Evolutionary conservation across 2,797 vertebrate species (phyloP), one percentile per base, ranked within the genome.

Genomic region (Hozukius guyotensis): DNA sequence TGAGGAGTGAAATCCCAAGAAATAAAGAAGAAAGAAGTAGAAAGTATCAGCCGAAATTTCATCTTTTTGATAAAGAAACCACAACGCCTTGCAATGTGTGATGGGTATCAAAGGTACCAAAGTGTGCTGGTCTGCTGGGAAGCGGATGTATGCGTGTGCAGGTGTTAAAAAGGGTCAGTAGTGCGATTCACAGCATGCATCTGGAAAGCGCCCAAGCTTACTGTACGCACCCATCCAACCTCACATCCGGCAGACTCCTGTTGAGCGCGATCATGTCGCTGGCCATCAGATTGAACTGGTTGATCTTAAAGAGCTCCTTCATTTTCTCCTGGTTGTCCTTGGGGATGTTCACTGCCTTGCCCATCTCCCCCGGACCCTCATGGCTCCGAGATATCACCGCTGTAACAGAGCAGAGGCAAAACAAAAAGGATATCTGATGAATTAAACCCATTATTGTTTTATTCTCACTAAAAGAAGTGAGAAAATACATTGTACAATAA

Each of bases 261-360:
- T 99, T 99, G 22, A 99, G 96, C 0, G 98, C 97, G 49, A 99
- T 99, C 96, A 98, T 94, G 94, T 99, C 97, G 53, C 99, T 99
- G 93, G 98, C 98, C 98, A 99, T 97, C 14, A 99, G 96, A 84
- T 99, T 99, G 89, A 99, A 99, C 90, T 99, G 99, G 94, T 99
- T 99, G 84, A 99, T 98, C 94, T 99, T 99, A 82, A 99, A 99
- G n/a, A 99, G 95, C 86, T 99, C 98, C 88, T 98, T 99, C 99
- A 99, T 99, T 94, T 97, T 99, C 88, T 99, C 99, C 89, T 99
- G 98, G 56, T 98, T 96, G 5, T 98, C 97, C 89, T 96, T 99
- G 3, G 97, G 96, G 69, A 99, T 96, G 70, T 97, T 93, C 63
- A 99, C 99, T 0, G 99, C 97, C 84, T 98, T 99, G 14, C 99